Conservation (phyloP, 2,113 vertebrate genomes). For the Nansenia antarctica region DNA sequence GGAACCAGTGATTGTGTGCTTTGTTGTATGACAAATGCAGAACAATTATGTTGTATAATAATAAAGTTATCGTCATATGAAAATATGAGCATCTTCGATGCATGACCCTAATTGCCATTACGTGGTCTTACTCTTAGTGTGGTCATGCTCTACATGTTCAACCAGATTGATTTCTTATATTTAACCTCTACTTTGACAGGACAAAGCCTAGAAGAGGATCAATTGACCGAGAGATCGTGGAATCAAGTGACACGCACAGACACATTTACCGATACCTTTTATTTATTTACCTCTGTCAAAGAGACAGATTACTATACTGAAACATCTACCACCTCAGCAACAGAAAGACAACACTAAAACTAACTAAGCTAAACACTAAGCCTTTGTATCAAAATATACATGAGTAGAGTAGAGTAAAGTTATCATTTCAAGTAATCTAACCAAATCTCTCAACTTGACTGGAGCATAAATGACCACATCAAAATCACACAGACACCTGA, state of each 20-base stretch:
- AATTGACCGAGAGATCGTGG: not conserved
- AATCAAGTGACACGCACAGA: not conserved
- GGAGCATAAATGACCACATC: conserved; percentile 26
- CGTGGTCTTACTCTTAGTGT: too few species aligned
- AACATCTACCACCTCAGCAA: not conserved
- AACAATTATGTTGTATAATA: too few species aligned
- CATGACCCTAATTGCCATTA: too few species aligned
- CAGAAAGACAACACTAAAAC: not conserved
- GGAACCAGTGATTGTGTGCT: too few species aligned
- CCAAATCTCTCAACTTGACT: conserved; percentile 54
- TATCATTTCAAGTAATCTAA: not conserved
- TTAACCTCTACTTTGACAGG: too few species aligned
- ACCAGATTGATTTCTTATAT: too few species aligned
- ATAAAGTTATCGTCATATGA: too few species aligned
- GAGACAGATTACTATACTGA: not conserved
- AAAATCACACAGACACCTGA: conserved; percentile 66
- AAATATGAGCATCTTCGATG: too few species aligned
- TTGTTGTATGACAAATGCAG: too few species aligned
- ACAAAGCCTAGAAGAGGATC: not conserved
- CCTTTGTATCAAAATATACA: not conserved
- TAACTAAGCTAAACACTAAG: not conserved
- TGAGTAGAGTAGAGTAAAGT: too few species aligned
- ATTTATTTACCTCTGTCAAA: not conserved
- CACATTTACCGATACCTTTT: not conserved
- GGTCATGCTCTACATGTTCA: too few species aligned